Conservation (phyloP, 1,140 invertebrate species). For the Drosophila parabipectinata region DNA sequence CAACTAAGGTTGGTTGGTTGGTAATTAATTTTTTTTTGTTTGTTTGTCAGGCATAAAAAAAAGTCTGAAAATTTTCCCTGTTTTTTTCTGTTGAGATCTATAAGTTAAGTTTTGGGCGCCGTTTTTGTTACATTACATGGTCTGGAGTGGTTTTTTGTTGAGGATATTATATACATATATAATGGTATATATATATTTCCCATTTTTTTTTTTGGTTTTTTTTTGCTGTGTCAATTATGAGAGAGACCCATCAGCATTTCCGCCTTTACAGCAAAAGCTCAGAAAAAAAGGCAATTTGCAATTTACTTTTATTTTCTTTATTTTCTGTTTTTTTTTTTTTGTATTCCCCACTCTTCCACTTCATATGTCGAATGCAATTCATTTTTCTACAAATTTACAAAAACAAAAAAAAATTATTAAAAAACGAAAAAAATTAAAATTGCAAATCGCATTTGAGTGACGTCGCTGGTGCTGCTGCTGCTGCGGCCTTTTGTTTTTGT, state of each 20-base stretch:
- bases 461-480: constrained; percentile 27
- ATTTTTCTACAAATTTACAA: constrained; percentile 72
- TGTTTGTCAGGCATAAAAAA: constrained; percentile 3
- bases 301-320: constrained; percentile 50
- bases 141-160: constrained; percentile 23
- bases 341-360: constrained; percentile 2
- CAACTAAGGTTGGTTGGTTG: constrained; percentile 32
- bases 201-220: constrained; percentile 21
- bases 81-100: constrained; percentile 2
- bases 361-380: constrained; percentile 30
- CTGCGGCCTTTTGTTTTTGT: constrained; percentile 72
- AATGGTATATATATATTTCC: no score
- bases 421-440: constrained; percentile 68
- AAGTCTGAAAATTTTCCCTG: constrained; percentile 7
- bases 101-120: constrained; percentile 21
- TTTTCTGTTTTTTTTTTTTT: constrained; percentile 21
- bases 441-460: constrained; percentile 65
- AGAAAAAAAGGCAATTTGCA: constrained; percentile 53
- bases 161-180: not conserved
- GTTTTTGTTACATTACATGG: constrained; percentile 20
- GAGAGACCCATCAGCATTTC: constrained; percentile 54
- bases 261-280: constrained; percentile 48
- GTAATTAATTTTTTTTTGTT: constrained; percentile 61
- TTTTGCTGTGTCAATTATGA: constrained; percentile 49
- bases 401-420: constrained; percentile 18